Percentiles rank a stretch among this genome's conserved stretches.
phyloP scores from a whole-genome alignment of 2,113 vertebrate species.

The Crotophaga sulcirostris region DNA sequence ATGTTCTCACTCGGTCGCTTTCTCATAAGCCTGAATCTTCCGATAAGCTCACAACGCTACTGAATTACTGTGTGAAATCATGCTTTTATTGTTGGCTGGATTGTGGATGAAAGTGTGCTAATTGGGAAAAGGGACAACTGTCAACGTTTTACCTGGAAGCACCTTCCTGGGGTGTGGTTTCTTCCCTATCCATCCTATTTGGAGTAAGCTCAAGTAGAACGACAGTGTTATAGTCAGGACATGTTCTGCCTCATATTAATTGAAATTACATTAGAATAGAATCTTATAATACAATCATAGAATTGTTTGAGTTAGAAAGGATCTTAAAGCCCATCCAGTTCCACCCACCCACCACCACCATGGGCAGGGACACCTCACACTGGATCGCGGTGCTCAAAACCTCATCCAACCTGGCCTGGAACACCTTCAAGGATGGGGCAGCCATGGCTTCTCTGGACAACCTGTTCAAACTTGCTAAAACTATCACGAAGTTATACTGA shows the following conservation, averaged over 20 bases:
- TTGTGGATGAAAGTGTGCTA: background rate
- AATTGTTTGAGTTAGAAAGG: too few relatives aligned
- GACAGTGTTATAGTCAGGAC: fast-evolving
- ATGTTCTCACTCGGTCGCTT: conserved; percentile 80
- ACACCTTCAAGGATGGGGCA: too few relatives aligned
- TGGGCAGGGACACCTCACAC: too few relatives aligned
- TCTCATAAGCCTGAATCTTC: conserved; percentile 73
- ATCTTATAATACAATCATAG: too few relatives aligned
- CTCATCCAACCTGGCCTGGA: too few relatives aligned
- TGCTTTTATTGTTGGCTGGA: background rate
- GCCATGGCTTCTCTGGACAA: too few relatives aligned
- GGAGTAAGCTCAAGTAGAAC: background rate
- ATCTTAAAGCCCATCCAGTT: too few relatives aligned
- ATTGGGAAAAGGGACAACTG: background rate
- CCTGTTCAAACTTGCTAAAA: too few relatives aligned
- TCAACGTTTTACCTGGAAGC: background rate
- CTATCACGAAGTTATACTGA: fast-evolving
- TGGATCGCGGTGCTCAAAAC: too few relatives aligned
- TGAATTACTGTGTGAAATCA: background rate
- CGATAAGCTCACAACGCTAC: conserved; percentile 49
- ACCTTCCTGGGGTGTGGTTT: background rate
- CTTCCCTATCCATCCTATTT: background rate
- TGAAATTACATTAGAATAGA: too few relatives aligned
- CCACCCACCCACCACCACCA: too few relatives aligned
- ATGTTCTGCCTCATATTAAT: background rate